Conservation (phyloP, 2,113 vertebrate species). For the Pseudolaguvia tuberculata region DNA sequence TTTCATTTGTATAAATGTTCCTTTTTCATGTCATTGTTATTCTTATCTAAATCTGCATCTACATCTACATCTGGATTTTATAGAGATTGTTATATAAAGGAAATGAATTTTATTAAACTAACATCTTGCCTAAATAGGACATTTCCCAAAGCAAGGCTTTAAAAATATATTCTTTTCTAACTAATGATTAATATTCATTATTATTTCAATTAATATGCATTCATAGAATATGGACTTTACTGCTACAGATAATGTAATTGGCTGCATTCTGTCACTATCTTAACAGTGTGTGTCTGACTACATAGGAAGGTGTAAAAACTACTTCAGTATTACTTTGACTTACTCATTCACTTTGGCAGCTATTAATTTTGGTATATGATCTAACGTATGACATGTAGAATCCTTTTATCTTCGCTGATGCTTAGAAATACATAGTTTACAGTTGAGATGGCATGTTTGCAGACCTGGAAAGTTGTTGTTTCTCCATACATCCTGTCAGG, state of each 20-base stretch:
- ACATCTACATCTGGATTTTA: neutral
- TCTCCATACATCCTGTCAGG: neutral
- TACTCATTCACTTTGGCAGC: no score
- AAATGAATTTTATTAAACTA: neutral
- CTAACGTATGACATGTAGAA: neutral
- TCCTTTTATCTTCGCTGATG: neutral
- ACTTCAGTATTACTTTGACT: neutral
- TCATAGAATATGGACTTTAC: neutral
- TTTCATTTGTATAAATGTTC: neutral
- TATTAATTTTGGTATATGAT: neutral
- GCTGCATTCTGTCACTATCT: neutral
- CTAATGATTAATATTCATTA: neutral
- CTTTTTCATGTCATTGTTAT: neutral
- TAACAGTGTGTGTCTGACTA: neutral
- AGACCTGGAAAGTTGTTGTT: neutral
- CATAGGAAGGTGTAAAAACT: neutral
- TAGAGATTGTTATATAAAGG: neutral
- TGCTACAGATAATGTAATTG: neutral
- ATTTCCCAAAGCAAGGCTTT: neutral
- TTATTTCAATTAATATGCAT: neutral
- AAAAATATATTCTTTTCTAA: neutral
- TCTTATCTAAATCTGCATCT: neutral
- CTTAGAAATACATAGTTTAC: neutral
- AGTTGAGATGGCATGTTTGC: neutral
- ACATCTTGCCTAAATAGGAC: neutral